Evolutionary conservation across 2,888 invertebrate genomes (phyloP), one percentile per base, ranked within the genome.

Genomic region (Tanytarsus gracilentus): DNA sequence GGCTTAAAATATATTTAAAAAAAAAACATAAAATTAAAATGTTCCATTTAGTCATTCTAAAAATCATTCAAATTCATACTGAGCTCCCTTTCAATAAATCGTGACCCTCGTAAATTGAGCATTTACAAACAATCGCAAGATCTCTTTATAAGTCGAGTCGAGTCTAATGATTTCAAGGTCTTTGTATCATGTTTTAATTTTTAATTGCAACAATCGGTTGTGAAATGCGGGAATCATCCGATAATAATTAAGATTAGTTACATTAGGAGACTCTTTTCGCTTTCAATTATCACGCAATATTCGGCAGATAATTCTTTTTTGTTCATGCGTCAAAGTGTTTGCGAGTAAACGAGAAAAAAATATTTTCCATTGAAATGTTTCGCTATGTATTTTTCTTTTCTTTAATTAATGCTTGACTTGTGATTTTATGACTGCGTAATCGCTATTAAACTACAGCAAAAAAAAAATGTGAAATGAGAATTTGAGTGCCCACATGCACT

Each of bases 271-370:
- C 36, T 36, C 3, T 3, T 14, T 14, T n/a, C n/a, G 14, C n/a
- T 36, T 36, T 36, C 16, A 36, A 36, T 14, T 36, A 9, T 2
- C n/a, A 3, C 4, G n/a, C 9, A 3, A 4, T 3, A 11, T 30
- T 30, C 2, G n/a, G n/a, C n/a, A n/a, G n/a, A n/a, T n/a, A 3
- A 11, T 5, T 40, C 21, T 16, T 40, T 44, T 44, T 21, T 44
- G 40, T 44, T 44, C 40, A 44, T 44, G 40, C 40, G 40, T 44
- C 40, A 44, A 44, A 21, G 18, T 44, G 18, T 16, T 44, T 33
- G n/a, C 33, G 6, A n/a, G 9, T 9, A 33, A 5, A 33, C 9
- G n/a, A 11, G n/a, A 33, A 33, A n/a, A 9, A 33, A 33, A 33
- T 33, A 11, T 33, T 33, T n/a, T 11, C n/a, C 33, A 33, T 11